Base-by-base conservation (phyloP, 2,888 invertebrate genomes). In the Dione vanillae region DNA sequence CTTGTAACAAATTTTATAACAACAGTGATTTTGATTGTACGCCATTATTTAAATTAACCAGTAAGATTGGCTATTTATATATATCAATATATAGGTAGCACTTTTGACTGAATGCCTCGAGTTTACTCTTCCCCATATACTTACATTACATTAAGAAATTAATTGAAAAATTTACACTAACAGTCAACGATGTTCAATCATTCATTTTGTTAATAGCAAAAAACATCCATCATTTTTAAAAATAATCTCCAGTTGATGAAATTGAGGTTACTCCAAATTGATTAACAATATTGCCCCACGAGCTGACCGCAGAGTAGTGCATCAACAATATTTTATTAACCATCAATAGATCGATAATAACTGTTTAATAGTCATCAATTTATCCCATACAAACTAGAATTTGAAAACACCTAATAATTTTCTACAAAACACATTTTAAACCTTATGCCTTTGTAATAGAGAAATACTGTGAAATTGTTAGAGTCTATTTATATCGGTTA, bases 311-410 rank as follows among this genome's bases (percentile, higher is more conserved):
- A 47, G 14, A 47, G 62, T 14, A 37, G 74, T 78, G 78, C 77
- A 77, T 82, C 78, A 84, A 91, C 90, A 88, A 91, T 91, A 91
- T 90, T 91, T 89, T 91, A 89, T 90, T 90, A 91, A 91, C 89
- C 87, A 80, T 87, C 88, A 91, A 90, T 88, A 81, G 79, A 77
- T 82, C 78, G 80, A 89, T 92, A 92, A 92, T 92, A 91, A 89
- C 87, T 73, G 73, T 89, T 92, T 91, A 91, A 92, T 92, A 89
- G 89, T 88, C 87, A 88, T 83, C 87, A 83, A 91, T 91, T 89
- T 90, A 90, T 91, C 86, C 86, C 78, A 69, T 70, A 74, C 73
- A 78, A 74, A 79, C 71, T 59, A 68, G 71, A 49, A 11, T 16
- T 52, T 58, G 43, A 69, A 67, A 43, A 35, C 45, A 37, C 41